Conservation (phyloP, 1,140 invertebrate species). For the Hypsibius dujardini region DNA sequence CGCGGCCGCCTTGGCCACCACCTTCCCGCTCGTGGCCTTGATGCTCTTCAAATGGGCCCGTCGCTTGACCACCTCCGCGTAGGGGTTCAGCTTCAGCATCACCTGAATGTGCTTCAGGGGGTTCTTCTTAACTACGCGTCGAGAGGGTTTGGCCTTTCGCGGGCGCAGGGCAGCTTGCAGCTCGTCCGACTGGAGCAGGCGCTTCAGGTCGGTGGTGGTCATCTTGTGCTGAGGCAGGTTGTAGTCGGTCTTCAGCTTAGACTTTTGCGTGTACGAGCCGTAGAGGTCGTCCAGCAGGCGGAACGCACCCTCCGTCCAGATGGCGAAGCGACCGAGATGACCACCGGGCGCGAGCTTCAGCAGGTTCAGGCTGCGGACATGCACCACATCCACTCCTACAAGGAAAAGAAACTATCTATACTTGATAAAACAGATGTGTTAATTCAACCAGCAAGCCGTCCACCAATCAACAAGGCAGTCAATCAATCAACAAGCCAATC, state of each 20-base stretch:
- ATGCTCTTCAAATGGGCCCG: constrained; percentile 35
- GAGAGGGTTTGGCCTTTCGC: constrained; percentile 27
- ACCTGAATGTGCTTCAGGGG: constrained; percentile 72
- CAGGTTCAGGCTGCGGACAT: constrained; percentile 78
- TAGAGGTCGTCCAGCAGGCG: constrained; percentile 70
- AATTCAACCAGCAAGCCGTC: too few species aligned
- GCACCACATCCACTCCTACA: constrained; percentile 61
- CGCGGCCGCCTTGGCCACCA: background rate
- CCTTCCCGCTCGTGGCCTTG: background rate
- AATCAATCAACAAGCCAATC: too few species aligned
- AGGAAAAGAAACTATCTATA: background rate
- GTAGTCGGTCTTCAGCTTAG: constrained; percentile 74
- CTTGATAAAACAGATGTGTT: too few species aligned
- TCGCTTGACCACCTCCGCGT: constrained; percentile 62
- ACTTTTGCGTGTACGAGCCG: constrained; percentile 77
- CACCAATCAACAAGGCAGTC: too few species aligned
- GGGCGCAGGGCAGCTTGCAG: constrained; percentile 72
- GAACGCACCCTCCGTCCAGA: constrained; percentile 85
- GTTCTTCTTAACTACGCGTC: constrained; percentile 60
- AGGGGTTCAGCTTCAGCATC: constrained; percentile 80
- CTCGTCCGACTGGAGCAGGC: constrained; percentile 81
- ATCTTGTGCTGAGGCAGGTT: constrained; percentile 90
- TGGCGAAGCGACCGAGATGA: constrained; percentile 88
- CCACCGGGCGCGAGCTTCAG: constrained; percentile 86
- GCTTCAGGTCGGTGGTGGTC: constrained; percentile 80